These are phyloP conservation scores for Nanorana parkeri DNA, from an alignment of 2,113 vertebrate species.

Conservation along the genomic window DNA sequence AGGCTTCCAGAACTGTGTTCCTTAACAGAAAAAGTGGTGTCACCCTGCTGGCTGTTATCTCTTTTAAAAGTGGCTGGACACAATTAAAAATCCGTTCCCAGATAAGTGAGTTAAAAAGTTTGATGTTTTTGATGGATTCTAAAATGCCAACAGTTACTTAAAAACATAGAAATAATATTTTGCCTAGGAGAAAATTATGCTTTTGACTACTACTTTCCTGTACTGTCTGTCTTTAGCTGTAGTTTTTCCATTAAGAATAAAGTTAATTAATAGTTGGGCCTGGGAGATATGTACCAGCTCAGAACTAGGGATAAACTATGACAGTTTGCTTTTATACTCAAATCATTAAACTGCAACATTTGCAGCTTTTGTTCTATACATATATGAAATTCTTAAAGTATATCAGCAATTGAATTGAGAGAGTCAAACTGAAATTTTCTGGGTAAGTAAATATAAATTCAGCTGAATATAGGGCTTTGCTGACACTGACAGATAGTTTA, in stretches of 20 bases:
- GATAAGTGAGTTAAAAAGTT: too few relatives aligned
- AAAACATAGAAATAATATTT: too few relatives aligned
- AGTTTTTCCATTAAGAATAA: not conserved
- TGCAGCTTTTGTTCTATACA: constrained; percentile 7
- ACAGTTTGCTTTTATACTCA: not conserved
- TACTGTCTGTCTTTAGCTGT: not conserved
- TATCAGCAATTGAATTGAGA: constrained; percentile 65
- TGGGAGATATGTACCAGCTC: not conserved
- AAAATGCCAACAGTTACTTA: too few relatives aligned
- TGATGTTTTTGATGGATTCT: too few relatives aligned
- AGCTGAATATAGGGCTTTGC: constrained; percentile 63
- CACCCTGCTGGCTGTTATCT: too few relatives aligned
- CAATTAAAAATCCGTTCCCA: too few relatives aligned
- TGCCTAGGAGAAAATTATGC: too few relatives aligned
- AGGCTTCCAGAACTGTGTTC: too few relatives aligned
- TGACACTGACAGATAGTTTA: constrained; percentile 66
- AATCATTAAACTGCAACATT: not conserved
- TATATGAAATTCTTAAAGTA: constrained; percentile 56
- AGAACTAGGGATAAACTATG: not conserved
- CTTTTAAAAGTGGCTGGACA: too few relatives aligned
- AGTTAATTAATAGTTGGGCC: constrained; percentile 10
- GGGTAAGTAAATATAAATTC: constrained; percentile 61
- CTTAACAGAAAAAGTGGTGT: too few relatives aligned
- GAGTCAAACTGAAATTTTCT: constrained; percentile 63
- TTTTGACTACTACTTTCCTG: not conserved